A percentile compares a stretch with the other conserved stretches of the same genome.
These are phyloP conservation scores for Bergia puertoricense DNA, from an alignment of 92 coral and sea anemone species.

Conservation along the genomic window DNA sequence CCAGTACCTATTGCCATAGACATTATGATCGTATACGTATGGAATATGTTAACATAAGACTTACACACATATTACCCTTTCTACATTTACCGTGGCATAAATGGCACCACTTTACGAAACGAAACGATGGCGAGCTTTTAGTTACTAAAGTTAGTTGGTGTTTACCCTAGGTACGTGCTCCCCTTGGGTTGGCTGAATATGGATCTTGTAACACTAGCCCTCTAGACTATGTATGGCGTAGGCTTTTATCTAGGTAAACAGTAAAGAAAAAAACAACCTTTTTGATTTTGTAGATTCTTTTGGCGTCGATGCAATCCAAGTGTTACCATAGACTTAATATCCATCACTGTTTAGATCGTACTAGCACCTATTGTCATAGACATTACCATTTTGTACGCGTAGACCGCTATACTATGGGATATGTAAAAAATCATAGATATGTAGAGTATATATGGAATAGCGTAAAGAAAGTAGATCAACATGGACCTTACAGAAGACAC, in stretches of 20 bases:
- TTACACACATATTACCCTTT: slow-evolving; percentile 1
- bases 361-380: neutral
- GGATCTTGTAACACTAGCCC: too few relatives aligned
- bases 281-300: too few relatives aligned
- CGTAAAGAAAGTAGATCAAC: neutral
- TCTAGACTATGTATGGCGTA: too few relatives aligned
- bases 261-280: too few relatives aligned
- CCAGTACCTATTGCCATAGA: slow-evolving; percentile 11
- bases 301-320: too few relatives aligned
- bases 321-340: neutral
- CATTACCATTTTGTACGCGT: neutral
- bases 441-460: slow-evolving; percentile 9
- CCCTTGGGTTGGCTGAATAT: slow-evolving; percentile 1
- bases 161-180: slow-evolving; percentile 15
- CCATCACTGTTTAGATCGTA: slow-evolving; percentile 3
- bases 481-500: slow-evolving; percentile 1
- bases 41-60: slow-evolving; percentile 12
- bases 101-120: slow-evolving; percentile 11
- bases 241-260: too few relatives aligned
- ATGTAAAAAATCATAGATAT: neutral
- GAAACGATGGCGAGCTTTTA: slow-evolving; percentile 11
- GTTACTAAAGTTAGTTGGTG: slow-evolving; percentile 9
- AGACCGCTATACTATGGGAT: slow-evolving; percentile 5
- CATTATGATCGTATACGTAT: slow-evolving; percentile 12
- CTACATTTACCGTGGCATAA: slow-evolving; percentile 13